A percentile compares a stretch with the other conserved stretches of the same genome.
Evolutionary conservation across 2,797 vertebrate genomes (phyloP).

Genomic region (Atherinosoma microstoma): DNA sequence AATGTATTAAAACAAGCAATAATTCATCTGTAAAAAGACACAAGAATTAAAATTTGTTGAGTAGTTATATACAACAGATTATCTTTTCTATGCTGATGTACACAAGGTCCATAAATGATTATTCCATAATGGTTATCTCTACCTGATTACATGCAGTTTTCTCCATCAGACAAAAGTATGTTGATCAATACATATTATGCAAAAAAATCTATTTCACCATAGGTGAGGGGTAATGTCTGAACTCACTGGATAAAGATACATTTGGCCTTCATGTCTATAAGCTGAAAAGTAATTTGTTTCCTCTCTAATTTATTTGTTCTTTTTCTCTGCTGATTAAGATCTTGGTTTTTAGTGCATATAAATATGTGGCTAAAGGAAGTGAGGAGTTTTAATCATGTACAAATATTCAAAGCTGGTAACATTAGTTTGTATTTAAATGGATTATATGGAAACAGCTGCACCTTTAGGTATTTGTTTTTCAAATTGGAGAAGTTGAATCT

Average conservation of each 20-base stretch:
- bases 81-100: slow-evolving; percentile 43
- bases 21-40: slow-evolving; percentile 10
- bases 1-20: background rate
- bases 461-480: slow-evolving; percentile 3
- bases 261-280: slow-evolving; percentile 65
- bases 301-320: slow-evolving; percentile 69
- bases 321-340: slow-evolving; percentile 47
- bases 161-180: slow-evolving; percentile 72
- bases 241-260: slow-evolving; percentile 75
- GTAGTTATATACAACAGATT: slow-evolving; percentile 20
- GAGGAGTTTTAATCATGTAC: slow-evolving; percentile 31
- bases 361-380: slow-evolving; percentile 50
- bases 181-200: slow-evolving; percentile 83
- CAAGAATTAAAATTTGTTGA: slow-evolving; percentile 8
- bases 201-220: slow-evolving; percentile 86
- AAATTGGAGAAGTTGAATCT: slow-evolving; percentile 20
- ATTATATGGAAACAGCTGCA: slow-evolving; percentile 46
- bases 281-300: slow-evolving; percentile 73
- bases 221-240: slow-evolving; percentile 70
- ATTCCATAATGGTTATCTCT: slow-evolving; percentile 80
- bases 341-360: slow-evolving; percentile 54
- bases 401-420: slow-evolving; percentile 56
- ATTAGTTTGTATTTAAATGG: slow-evolving; percentile 58
- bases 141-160: slow-evolving; percentile 80
- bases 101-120: slow-evolving; percentile 68